phyloP scores from a whole-genome alignment of 2,797 vertebrate species.

The Anas acuta region DNA sequence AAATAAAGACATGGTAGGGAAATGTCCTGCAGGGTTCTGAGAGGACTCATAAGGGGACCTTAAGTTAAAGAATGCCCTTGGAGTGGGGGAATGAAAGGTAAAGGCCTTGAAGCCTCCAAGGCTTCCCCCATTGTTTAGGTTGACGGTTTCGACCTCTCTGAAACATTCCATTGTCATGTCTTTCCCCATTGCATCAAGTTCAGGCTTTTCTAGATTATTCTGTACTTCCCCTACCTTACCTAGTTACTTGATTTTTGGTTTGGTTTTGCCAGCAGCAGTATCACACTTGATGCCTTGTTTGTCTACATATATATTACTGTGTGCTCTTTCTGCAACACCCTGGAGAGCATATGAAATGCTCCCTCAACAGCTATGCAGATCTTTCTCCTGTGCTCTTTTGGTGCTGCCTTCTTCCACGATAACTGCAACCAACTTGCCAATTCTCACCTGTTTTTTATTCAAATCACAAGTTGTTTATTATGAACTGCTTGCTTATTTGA shows the following conservation, averaged over 20 bases:
- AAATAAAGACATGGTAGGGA: neutral
- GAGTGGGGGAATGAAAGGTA: neutral
- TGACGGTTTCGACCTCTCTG: neutral
- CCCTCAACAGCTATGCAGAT: neutral
- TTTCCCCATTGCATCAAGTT: neutral
- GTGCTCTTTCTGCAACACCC: neutral
- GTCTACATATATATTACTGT: neutral
- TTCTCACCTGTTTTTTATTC: neutral
- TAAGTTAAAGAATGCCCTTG: neutral
- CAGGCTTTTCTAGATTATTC: neutral
- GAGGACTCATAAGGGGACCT: neutral
- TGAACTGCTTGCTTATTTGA: neutral
- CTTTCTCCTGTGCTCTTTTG: neutral
- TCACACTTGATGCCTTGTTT: neutral
- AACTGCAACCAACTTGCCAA: neutral
- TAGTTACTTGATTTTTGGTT: neutral
- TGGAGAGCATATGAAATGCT: neutral
- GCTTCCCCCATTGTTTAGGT: neutral
- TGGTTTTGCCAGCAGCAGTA: neutral
- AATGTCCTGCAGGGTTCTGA: neutral
- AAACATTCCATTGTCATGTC: neutral
- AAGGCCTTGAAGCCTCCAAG: neutral
- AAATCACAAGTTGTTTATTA: neutral
- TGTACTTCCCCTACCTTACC: neutral
- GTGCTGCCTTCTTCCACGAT: neutral